These are phyloP conservation scores for Tinea semifulvella DNA, from an alignment of 2,888 invertebrate genomes.

Conservation along the genomic window DNA sequence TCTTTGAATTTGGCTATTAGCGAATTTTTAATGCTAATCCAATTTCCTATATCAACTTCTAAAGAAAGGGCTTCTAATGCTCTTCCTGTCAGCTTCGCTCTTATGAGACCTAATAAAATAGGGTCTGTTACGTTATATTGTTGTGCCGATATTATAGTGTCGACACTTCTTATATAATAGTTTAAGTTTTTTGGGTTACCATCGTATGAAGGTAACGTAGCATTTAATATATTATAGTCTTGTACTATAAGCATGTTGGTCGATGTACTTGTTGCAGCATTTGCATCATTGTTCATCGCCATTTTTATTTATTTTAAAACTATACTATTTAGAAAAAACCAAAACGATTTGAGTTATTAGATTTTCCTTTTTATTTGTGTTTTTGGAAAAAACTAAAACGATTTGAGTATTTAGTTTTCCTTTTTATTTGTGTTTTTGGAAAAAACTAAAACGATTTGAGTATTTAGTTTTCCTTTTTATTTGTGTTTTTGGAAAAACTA, in stretches of 20 bases:
- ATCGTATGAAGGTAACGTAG: neutral
- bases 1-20: neutral
- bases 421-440: too few species aligned
- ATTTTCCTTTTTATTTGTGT: too few species aligned
- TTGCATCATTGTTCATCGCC: too few species aligned
- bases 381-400: too few species aligned
- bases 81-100: neutral
- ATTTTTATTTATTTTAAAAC: too few species aligned
- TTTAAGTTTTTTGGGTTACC: slow-evolving; percentile 11
- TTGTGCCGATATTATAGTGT: neutral
- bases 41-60: neutral
- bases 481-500: too few species aligned
- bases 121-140: neutral
- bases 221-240: slow-evolving; percentile 6
- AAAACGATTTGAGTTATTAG: too few species aligned
- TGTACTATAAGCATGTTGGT: neutral
- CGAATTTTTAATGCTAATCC: neutral
- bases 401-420: too few species aligned
- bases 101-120: neutral
- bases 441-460: too few species aligned
- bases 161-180: slow-evolving; percentile 3
- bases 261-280: too few species aligned
- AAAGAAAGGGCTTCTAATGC: slow-evolving; percentile 4
- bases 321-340: too few species aligned
- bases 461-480: too few species aligned